These are phyloP conservation scores for Drosophila meridionalis DNA, from an alignment of 2,888 invertebrate species.

Conservation along the genomic window DNA sequence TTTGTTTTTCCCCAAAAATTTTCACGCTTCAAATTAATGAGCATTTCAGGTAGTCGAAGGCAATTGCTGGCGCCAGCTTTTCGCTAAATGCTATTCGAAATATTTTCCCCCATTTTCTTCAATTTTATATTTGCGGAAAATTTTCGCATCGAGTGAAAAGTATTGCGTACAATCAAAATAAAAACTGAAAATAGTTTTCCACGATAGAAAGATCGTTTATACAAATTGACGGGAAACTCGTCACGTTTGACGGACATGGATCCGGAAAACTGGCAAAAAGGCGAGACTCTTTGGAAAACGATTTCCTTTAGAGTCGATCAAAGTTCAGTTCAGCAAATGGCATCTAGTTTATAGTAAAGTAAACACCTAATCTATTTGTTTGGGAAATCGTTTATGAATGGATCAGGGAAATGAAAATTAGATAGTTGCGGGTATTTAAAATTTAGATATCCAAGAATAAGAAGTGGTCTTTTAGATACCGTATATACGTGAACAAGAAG, in stretches of 20 bases:
- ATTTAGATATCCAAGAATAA: not conserved
- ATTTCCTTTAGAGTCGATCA: slow-evolving; percentile 7
- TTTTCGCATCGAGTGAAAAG: slow-evolving; percentile 52
- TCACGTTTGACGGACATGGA: slow-evolving; percentile 28
- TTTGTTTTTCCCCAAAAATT: slow-evolving; percentile 54
- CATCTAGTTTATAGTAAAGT: not conserved
- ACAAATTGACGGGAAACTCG: slow-evolving; percentile 25
- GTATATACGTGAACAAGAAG: not conserved
- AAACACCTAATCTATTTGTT: not conserved
- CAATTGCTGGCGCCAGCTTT: slow-evolving; percentile 73
- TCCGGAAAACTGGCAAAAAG: not conserved
- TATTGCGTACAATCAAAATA: slow-evolving; percentile 32
- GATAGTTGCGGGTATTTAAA: not conserved
- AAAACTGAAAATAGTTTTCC: slow-evolving; percentile 33
- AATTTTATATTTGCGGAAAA: slow-evolving; percentile 52
- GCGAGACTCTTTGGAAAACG: not conserved
- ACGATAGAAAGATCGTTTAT: slow-evolving; percentile 17
- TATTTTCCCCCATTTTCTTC: slow-evolving; percentile 46
- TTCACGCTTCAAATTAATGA: slow-evolving; percentile 72
- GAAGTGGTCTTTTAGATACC: not conserved
- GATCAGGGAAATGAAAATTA: not conserved
- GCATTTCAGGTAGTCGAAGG: slow-evolving; percentile 66
- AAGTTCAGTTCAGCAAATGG: slow-evolving; percentile 3
- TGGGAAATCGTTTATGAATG: not conserved
- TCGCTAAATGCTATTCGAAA: slow-evolving; percentile 72